Percentiles rank a stretch among this genome's conserved stretches.
These are phyloP conservation scores for Gorsachius goisagi DNA, from an alignment of 2,113 vertebrate species.

Conservation along the genomic window DNA sequence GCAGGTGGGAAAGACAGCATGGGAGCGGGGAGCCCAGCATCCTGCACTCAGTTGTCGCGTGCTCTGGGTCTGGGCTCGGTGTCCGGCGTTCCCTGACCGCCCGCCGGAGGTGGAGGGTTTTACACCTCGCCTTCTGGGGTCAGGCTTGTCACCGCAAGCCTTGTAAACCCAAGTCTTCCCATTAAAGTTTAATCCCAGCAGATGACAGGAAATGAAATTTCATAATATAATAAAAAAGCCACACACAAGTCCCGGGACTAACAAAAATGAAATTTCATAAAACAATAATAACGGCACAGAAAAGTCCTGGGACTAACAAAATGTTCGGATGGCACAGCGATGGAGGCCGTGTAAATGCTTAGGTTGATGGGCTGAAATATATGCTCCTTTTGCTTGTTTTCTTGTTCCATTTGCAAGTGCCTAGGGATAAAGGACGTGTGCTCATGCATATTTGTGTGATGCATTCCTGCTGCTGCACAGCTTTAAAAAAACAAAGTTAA, in stretches of 20 bases:
- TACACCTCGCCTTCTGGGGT: not conserved
- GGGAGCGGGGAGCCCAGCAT: not conserved
- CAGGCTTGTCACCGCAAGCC: not conserved
- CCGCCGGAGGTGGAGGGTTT: not conserved
- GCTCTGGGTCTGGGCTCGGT: accelerated
- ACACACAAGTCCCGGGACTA: not conserved
- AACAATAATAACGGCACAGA: not conserved
- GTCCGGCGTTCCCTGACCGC: accelerated
- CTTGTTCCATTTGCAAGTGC: not conserved
- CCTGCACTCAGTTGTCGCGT: accelerated
- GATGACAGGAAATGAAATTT: constrained; percentile 41
- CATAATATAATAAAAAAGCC: not conserved
- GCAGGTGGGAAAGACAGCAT: not conserved
- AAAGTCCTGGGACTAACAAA: not conserved
- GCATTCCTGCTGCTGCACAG: not conserved
- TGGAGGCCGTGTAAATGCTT: not conserved
- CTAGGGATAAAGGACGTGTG: not conserved
- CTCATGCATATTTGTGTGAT: not conserved
- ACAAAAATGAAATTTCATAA: constrained; percentile 6
- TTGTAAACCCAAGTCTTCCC: not conserved
- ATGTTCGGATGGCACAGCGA: not conserved
- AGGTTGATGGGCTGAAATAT: not conserved
- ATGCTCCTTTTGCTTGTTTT: not conserved
- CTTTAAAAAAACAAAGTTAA: not conserved
- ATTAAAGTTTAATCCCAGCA: not conserved